These are phyloP conservation scores for Sitophilus oryzae DNA, from an alignment of 1,140 invertebrate species.

Conservation along the genomic window DNA sequence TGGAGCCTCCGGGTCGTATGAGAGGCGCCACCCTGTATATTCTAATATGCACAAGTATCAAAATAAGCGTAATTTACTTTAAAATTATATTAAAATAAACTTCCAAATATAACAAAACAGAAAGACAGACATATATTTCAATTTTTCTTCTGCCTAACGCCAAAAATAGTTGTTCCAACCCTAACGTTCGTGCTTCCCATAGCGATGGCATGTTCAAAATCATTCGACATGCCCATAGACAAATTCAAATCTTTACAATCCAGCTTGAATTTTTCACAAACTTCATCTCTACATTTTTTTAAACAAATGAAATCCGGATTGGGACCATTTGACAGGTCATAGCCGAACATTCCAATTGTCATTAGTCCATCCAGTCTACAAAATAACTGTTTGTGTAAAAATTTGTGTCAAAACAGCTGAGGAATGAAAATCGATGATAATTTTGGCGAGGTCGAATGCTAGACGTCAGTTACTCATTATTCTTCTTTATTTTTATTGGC, in stretches of 20 bases:
- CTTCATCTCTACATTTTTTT: slow-evolving; percentile 60
- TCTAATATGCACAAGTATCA: too few relatives aligned
- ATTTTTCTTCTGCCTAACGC: slow-evolving; percentile 57
- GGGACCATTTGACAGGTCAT: slow-evolving; percentile 68
- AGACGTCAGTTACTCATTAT: too few relatives aligned
- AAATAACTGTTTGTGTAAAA: not conserved
- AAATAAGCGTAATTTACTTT: too few relatives aligned
- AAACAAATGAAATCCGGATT: slow-evolving; percentile 88
- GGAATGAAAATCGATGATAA: too few relatives aligned
- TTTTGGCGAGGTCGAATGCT: too few relatives aligned
- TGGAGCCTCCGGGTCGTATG: too few relatives aligned
- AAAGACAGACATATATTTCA: too few relatives aligned
- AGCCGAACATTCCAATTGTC: slow-evolving; percentile 91
- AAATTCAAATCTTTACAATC: slow-evolving; percentile 67
- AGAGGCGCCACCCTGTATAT: too few relatives aligned
- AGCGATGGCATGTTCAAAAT: slow-evolving; percentile 95
- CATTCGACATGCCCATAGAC: slow-evolving; percentile 98
- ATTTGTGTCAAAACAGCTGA: too few relatives aligned
- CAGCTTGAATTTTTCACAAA: slow-evolving; percentile 66
- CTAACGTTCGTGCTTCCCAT: slow-evolving; percentile 90
- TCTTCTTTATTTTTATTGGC: too few relatives aligned
- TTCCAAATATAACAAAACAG: not conserved
- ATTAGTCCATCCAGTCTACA: slow-evolving; percentile 78
- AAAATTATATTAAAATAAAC: too few relatives aligned
- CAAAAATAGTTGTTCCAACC: slow-evolving; percentile 91